Base-by-base conservation (phyloP, 2,797 vertebrate species). In the Urosaurus nigricauda region DNA sequence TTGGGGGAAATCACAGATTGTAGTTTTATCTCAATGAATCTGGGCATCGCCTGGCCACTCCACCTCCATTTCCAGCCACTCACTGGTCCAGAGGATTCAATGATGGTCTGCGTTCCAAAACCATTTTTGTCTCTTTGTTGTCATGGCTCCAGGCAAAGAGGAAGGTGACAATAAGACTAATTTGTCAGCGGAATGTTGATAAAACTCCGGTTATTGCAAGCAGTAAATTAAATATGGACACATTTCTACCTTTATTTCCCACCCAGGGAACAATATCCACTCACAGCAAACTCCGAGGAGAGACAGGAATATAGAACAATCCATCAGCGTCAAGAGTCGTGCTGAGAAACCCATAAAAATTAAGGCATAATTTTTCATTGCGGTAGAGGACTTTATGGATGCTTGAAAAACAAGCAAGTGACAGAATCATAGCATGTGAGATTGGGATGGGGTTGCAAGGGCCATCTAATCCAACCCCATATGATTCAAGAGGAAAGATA, bases 161-260 rank as follows among this genome's bases (percentile, higher is more conserved):
- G 93, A 93, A 92, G 37, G 87, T 81, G 93, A 56, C 91, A 92
- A 91, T 95, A 95, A 94, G 90, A 93, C 87, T 94, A 93, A 96
- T 94, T 95, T 95, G 93, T 93, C 37, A 47, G 91, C 80, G 89
- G 88, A 63, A 89, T 91, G 92, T 92, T 93, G 95, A 93, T 94
- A 92, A 95, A 95, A 79, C 91, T 88, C 88, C 58, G 88, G 92
- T 96, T 96, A 95, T 96, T 95, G 89, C 78, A 80, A 91, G 93
- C 96, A 84, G 94, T 96, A 96, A 96, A 97, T 97, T 93, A 90
- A 1, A 93, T 37, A 16, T 1, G 47, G 95, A 92, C 88, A 1
- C 77, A 89, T 89, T 83, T 12, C 90, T 89, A 92, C 96, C 94
- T 96, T 96, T 91, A 90, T 92, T 93, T 91, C 88, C 82, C 82